Evolutionary conservation across 2,113 vertebrate genomes (phyloP).

Genomic region (Dasyurus viverrinus): DNA sequence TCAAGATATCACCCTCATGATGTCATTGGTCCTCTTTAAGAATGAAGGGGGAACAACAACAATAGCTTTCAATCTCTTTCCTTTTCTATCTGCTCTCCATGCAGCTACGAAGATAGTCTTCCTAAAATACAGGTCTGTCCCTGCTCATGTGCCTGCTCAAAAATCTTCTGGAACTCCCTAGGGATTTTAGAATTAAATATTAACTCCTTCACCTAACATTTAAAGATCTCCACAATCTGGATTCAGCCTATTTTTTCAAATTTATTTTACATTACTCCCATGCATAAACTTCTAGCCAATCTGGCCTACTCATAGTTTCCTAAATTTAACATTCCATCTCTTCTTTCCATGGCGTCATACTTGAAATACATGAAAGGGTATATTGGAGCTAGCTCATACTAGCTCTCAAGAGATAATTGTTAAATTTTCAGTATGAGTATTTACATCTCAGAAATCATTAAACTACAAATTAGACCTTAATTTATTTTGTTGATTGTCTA

Average conservation of each 20-base stretch:
- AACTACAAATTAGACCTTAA: background rate
- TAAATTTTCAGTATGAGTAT: background rate
- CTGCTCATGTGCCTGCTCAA: background rate
- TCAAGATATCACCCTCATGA: too few species aligned
- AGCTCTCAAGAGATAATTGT: background rate
- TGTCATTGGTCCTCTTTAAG: too few species aligned
- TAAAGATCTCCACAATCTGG: background rate
- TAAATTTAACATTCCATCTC: background rate
- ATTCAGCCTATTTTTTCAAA: background rate
- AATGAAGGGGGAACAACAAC: too few species aligned
- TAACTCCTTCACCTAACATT: background rate
- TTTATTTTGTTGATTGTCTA: background rate
- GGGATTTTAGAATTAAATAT: background rate
- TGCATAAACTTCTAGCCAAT: background rate
- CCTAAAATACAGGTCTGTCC: too few species aligned
- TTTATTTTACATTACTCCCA: background rate
- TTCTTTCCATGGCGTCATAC: background rate
- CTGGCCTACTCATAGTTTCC: background rate
- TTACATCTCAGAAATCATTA: background rate
- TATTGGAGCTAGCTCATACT: background rate
- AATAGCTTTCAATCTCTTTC: background rate
- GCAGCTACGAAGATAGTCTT: too few species aligned
- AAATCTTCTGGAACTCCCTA: background rate
- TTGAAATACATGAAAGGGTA: background rate
- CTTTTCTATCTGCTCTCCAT: background rate